Evolutionary conservation across 2,113 vertebrate genomes (phyloP).

Genomic region (Catharus fuscescens): DNA sequence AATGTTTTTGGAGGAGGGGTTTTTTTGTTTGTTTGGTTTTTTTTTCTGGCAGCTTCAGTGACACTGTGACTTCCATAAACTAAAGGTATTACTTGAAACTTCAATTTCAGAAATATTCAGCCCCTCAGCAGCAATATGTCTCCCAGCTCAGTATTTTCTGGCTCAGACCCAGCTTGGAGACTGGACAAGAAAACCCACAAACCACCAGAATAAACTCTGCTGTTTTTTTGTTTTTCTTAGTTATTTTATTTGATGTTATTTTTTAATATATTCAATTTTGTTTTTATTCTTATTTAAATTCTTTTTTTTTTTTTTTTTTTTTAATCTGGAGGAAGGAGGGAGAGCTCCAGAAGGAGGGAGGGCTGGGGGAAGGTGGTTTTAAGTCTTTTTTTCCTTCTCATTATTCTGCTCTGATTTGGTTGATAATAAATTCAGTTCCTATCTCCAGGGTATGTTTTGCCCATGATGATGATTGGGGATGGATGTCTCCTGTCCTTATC

Average conservation of each 20-base stretch:
- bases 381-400: neutral
- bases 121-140: neutral
- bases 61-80: neutral
- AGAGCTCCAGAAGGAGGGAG: neutral
- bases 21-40: neutral
- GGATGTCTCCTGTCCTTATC: neutral
- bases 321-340: neutral
- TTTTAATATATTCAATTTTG: neutral
- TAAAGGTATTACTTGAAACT: neutral
- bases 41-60: neutral
- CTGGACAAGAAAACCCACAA: neutral
- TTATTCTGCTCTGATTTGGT: neutral
- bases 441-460: neutral
- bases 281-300: neutral
- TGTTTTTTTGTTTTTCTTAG: neutral
- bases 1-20: neutral
- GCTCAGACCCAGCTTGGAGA: neutral
- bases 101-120: neutral
- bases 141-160: neutral
- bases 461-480: rapidly evolving
- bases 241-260: neutral
- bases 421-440: neutral
- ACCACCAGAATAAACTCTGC: neutral
- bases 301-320: neutral
- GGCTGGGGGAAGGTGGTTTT: neutral